Evolutionary conservation across 64 coral and sea anemone species (phyloP), one percentile per base, ranked within the genome.

Genomic region (Montipora efflorescens): DNA sequence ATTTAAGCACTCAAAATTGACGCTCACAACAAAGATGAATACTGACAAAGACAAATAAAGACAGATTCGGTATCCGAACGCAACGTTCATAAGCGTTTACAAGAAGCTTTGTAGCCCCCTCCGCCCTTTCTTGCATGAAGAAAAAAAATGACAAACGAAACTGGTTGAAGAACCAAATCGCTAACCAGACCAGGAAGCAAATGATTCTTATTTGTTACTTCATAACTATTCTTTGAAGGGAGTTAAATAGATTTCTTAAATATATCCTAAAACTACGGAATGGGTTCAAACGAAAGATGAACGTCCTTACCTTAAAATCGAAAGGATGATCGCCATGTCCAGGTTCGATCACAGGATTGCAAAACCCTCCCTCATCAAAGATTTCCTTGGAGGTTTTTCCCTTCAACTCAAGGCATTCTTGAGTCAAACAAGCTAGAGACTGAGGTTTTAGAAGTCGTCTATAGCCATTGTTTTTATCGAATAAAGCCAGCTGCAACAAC

Each of bases 321-420:
- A 2, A 20, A 49, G 82, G 82, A 71, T 71, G 47, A 86, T 86
- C 82, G 82, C 82, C 82, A 86, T 86, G n/a, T 44, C 47, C 19
- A 4, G 9, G 16, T 49, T 51, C 46, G 46, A 86, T 49, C 19
- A 18, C 46, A 71, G 8, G 61, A 18, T 69, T 69, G 19, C 16
- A 19, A 67, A 71, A 47, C 66, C 19, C 45, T 14, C 36, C 44
- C 18, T 5, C 20, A 4, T 10, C 10, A 61, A 7, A 82, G 0
- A 22, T 3, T 13, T 48, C 19, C 49, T 67, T 64, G 58, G 9
- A 18, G 67, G 14, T 47, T 13, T 86, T 71, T 71, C 48, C 5
- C 4, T 22, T 8, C 45, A 71, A 49, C 66, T 12, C 44, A 18
- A 20, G 2, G 21, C 18, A 20, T 50, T 72, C 66, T 59, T 86